A percentile compares a stretch with the other conserved stretches of the same genome.
Conservation (phyloP, 2,888 invertebrate species). For the Smittia aterrima region DNA sequence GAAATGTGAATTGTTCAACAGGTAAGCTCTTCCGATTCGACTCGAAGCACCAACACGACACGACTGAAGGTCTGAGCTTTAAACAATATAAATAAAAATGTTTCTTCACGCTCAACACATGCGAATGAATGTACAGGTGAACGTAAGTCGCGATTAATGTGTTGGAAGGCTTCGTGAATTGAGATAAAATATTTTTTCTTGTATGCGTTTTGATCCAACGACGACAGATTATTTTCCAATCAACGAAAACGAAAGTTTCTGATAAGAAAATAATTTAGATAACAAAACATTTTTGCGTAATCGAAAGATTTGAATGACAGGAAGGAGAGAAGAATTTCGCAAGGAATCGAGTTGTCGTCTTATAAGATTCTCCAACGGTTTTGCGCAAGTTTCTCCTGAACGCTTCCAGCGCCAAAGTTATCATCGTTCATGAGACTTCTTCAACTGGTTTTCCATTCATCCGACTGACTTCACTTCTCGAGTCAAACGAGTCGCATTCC, state of each 20-base stretch:
- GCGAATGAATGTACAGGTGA: background rate
- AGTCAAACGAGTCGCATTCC: background rate
- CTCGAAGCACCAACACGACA: slow-evolving; percentile 36
- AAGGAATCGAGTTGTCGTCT: background rate
- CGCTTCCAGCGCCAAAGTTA: background rate
- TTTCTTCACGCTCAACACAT: background rate
- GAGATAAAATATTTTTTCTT: background rate
- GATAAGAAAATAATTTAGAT: background rate
- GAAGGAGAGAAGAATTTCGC: background rate
- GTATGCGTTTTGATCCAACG: background rate
- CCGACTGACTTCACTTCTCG: slow-evolving; percentile 1
- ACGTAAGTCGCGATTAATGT: no score
- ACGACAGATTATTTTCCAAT: background rate
- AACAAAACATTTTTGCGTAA: background rate
- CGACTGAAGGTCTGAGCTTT: slow-evolving; percentile 15
- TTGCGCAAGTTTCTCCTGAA: background rate
- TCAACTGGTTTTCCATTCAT: background rate
- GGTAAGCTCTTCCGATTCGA: background rate
- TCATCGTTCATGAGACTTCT: background rate
- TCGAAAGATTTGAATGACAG: slow-evolving; percentile 21
- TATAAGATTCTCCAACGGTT: slow-evolving; percentile 6
- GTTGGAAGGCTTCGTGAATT: no score
- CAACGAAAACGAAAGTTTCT: background rate
- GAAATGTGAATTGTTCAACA: background rate
- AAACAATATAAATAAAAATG: background rate